Evolutionary conservation across 92 coral and sea anemone species (phyloP).

Genomic region (Zoanthus solanderi): DNA sequence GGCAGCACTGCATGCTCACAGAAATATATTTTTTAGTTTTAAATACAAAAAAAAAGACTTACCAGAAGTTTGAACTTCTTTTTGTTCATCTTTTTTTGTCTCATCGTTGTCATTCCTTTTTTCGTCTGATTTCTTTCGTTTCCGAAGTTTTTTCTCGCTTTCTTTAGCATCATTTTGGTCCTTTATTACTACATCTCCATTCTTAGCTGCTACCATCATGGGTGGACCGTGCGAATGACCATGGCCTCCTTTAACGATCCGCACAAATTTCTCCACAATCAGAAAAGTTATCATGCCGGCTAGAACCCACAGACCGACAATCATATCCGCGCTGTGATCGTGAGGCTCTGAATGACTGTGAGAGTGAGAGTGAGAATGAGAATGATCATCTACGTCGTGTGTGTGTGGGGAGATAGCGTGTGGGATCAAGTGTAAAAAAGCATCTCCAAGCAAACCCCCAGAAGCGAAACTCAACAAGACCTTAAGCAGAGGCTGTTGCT

Average conservation of each 20-base stretch:
- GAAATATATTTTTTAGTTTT: neutral
- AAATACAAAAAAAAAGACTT: neutral
- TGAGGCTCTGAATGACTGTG: constrained; percentile 59
- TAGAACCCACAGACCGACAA: constrained; percentile 98
- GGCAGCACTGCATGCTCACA: neutral
- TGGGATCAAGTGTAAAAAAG: constrained; percentile 95
- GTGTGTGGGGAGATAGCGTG: constrained; percentile 98
- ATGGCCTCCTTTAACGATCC: constrained; percentile 94
- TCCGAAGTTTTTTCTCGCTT: constrained; percentile 63
- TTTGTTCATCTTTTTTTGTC: constrained; percentile 33
- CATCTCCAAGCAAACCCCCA: constrained; percentile 98
- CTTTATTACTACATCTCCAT: constrained; percentile 52
- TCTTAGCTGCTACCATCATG: constrained; percentile 39
- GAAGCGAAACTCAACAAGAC: constrained; percentile 94
- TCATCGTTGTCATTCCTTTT: constrained; percentile 57
- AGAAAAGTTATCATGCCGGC: constrained; percentile 96
- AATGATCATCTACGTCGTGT: constrained; percentile 75
- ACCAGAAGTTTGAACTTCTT: constrained; percentile 57
- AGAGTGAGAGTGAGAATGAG: constrained; percentile 68
- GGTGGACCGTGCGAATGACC: constrained; percentile 67
- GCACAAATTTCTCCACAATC: constrained; percentile 95
- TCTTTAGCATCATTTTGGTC: constrained; percentile 50
- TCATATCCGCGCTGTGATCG: constrained; percentile 82
- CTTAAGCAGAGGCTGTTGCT: constrained; percentile 90
- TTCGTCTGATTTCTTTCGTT: constrained; percentile 77